These are phyloP conservation scores for Melierax canorus DNA, from an alignment of 2,113 vertebrate genomes.

Conservation along the genomic window DNA sequence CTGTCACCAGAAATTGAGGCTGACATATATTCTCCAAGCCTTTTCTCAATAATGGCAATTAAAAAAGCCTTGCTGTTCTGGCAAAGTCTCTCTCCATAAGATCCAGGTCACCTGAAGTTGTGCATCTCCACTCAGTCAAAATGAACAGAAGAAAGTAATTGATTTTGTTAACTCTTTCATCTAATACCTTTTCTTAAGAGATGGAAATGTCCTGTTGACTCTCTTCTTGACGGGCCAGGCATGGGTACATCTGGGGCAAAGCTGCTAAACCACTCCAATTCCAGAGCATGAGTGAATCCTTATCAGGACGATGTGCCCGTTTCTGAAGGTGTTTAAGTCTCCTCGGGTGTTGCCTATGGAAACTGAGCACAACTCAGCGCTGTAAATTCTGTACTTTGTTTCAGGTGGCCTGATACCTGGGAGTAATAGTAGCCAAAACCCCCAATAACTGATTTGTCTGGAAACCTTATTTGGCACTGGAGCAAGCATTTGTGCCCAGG, in stretches of 20 bases:
- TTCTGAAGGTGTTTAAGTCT: not conserved
- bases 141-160: not conserved
- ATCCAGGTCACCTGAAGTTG: not conserved
- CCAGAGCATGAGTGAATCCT: not conserved
- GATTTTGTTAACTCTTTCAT: not conserved
- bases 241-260: not conserved
- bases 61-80: not conserved
- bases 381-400: not conserved
- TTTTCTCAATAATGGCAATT: not conserved
- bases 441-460: not conserved
- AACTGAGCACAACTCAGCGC: not conserved
- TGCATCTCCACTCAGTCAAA: not conserved
- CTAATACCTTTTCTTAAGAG: not conserved
- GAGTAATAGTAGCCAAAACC: not conserved
- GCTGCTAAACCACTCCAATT: not conserved
- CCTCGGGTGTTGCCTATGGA: not conserved
- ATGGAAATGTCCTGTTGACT: not conserved
- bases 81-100: not conserved
- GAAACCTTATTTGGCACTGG: not conserved
- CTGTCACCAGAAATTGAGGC: not conserved
- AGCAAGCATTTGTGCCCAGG: not conserved
- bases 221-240: not conserved
- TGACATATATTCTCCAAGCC: not conserved
- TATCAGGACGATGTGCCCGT: accelerated
- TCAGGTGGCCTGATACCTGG: not conserved